Evolutionary conservation across 2,113 vertebrate species (phyloP).

Genomic region (Paramormyrops kingsleyae): DNA sequence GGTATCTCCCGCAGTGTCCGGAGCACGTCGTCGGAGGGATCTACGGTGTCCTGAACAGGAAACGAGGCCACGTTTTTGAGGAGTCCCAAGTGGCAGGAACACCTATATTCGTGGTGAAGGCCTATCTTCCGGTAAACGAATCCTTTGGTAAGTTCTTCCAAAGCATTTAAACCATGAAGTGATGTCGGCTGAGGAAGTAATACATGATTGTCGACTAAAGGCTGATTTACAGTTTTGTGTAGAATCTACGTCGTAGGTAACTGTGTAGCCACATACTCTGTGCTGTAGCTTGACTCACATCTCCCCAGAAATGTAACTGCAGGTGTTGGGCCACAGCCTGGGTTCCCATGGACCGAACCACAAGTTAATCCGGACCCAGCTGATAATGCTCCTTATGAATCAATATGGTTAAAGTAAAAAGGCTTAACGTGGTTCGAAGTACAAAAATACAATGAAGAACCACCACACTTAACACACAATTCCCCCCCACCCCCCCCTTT

Average conservation of each 20-base stretch:
- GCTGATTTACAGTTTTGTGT: neutral
- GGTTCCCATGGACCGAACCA: neutral
- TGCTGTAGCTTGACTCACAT: neutral
- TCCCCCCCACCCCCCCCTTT: neutral
- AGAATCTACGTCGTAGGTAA: neutral
- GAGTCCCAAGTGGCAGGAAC: slow-evolving; percentile 53
- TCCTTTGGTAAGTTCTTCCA: slow-evolving; percentile 47
- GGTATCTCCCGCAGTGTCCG: slow-evolving; percentile 35
- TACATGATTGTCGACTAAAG: neutral
- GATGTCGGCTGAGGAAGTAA: neutral
- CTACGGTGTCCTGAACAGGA: slow-evolving; percentile 54
- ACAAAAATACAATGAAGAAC: neutral
- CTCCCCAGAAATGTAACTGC: neutral
- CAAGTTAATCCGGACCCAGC: neutral
- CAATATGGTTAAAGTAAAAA: neutral
- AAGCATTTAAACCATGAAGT: neutral
- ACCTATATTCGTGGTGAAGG: slow-evolving; percentile 50
- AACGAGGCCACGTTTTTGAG: slow-evolving; percentile 48
- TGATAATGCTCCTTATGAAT: neutral
- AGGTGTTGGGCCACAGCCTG: neutral
- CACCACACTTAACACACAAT: neutral
- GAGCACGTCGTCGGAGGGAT: slow-evolving; percentile 52
- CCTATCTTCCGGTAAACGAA: slow-evolving; percentile 51
- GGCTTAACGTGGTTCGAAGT: neutral
- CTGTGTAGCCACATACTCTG: neutral